Evolutionary conservation across 2,888 invertebrate species (phyloP), one percentile per base, ranked within the genome.

Genomic region (Gisinianus flammeolus): DNA sequence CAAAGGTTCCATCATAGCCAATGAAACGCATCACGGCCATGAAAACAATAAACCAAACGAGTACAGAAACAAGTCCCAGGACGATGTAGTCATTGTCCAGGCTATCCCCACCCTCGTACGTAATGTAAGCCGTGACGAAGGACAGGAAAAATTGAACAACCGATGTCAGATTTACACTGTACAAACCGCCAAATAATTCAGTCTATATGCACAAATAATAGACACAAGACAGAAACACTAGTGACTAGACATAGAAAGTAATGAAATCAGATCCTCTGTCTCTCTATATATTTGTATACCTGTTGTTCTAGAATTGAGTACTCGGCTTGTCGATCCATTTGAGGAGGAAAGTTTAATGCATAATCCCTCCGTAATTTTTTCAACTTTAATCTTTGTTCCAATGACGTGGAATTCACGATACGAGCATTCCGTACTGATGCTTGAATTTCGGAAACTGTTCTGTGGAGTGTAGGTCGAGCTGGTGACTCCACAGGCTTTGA

Each of bases 141-240:
- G 70, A 77, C 3, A 69, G 76, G 64, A 77, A 70, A n/a, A 77
- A 70, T n/a, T 77, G 76, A 19, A 77, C 76, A 22, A 77, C 62
- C 16, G 54, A 28, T 0, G 76, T 35, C 54, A 76, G 28, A 31
- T 30, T 76, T n/a, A 68, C n/a, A 22, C 30, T 76, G 33, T 76
- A 28, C 8, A 35, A 19, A 0, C 67, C 68, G 12, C 67, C 52
- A 28, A 76, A 68, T 52, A 76, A 54, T 56, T 76, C 76, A 2
- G 56, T 56, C 71, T 70, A 28, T 26, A 28, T 24, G 2, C 12
- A 26, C 1, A 2, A 22, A 28, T 44, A 8, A 69, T 28, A 69
- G 1, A 67, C 26, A 2, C 24, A 64, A 64, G 16, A 22, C n/a
- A n/a, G n/a, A n/a, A n/a, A n/a, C n/a, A n/a, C n/a, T n/a, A n/a